Evolutionary conservation across 2,113 vertebrate genomes (phyloP), one percentile per base, ranked within the genome.

Genomic region (Oryzias curvinotus): DNA sequence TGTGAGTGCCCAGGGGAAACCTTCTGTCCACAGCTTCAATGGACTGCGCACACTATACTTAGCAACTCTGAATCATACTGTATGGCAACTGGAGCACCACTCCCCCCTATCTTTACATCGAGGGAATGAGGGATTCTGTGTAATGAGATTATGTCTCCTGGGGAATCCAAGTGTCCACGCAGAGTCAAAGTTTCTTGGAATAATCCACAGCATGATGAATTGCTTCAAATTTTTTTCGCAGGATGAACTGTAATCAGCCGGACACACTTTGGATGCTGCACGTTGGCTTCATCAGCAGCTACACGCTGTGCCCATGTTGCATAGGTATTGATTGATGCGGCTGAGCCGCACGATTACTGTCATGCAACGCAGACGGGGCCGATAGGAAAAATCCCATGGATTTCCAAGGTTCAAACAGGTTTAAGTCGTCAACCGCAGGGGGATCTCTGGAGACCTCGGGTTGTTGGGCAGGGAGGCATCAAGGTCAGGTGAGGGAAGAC

Each of bases 351-450:
- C 21, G 56, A 75, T 81, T 14, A 71, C 82, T 85, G 81, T 82
- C 82, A 68, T 65, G 77, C 77, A 79, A 64, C 48, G 67, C 69
- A 57, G 89, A 85, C 82, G 80, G 62, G 73, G 68, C 83, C 53
- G 5, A 68, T 78, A 74, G 21, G 63, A 84, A 86, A 88, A 86
- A 88, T 86, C 86, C 83, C 62, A 73, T 71, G 75, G 86, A 84
- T 90, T 84, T 73, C 67, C 57, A 17, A 57, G 78, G 83, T 85
- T 88, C 84, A 83, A 64, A 84, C 82, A 65, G 86, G 69, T 87
- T 90, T 83, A 90, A 87, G 75, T 87, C 81, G 85, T 90, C 87
- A 87, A 84, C 87, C 80, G 76, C 83, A 87, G 53, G 23, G 59
- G 48, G 72, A 81, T 83, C 80, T 67, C 47, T 52, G 4, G 30